Evolutionary conservation across 2,797 vertebrate species (phyloP), one percentile per base, ranked within the genome.

Genomic region (Monodelphis domestica): DNA sequence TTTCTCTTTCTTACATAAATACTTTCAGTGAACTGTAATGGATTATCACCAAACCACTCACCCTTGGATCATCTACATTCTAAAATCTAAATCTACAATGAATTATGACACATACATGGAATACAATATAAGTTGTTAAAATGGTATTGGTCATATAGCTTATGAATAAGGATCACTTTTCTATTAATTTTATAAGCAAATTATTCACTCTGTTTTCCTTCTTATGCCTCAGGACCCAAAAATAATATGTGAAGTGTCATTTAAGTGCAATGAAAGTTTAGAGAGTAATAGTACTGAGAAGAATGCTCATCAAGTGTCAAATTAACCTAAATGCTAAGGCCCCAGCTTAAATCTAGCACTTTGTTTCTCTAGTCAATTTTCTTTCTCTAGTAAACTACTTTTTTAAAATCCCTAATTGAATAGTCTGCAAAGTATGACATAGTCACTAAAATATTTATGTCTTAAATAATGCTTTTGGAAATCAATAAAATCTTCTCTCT

Each of bases 161-260:
- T 84, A 87, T 38, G 54, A 78, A 26, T 53, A 11, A 87, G 21
- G 87, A 55, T 89, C 87, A 91, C 94, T 96, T 95, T 92, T 63
- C 95, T 57, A 52, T 95, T 89, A 56, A 51, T 54, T 21, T 78
- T 78, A 38, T 26, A 11, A 45, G 17, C 15, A 84, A 70, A n/a
- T 59, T n/a, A 54, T 89, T 90, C 33, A 93, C 91, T 78, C 53
- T 17, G 26, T 90, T 91, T 94, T 91, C 54, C 91, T 95, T 95
- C 14, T 14, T 5, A 91, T 55, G 93, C 93, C 93, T 97, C 94
- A 54, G 93, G 94, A 94, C 70, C 88, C 89, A 4, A 95, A 94
- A 94, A 88, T n/a, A n/a, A 56, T 53, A 29, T 6, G 2, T 45
- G 11, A 94, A 30, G 63, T 94, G 53, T 92, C 28, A 89, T 88